Evolutionary conservation across 1,140 invertebrate genomes (phyloP).

Genomic region (Homalodisca vitripennis): DNA sequence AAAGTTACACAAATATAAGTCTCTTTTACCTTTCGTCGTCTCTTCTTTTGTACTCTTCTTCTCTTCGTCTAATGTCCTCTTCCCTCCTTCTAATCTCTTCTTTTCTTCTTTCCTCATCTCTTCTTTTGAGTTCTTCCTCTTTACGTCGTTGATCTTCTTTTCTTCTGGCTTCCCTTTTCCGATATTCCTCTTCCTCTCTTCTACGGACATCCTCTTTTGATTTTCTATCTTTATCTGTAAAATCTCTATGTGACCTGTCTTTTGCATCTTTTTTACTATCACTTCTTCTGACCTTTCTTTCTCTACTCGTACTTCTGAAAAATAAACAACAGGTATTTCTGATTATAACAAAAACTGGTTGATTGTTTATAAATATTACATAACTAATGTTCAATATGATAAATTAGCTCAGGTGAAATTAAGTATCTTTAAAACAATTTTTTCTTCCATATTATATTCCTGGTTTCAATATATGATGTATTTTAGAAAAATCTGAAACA

Average conservation of each 20-base stretch:
- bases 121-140: conserved; percentile 20
- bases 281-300: conserved; percentile 39
- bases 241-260: conserved; percentile 1
- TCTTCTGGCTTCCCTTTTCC: conserved; percentile 45
- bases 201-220: conserved; percentile 35
- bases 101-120: conserved; percentile 13
- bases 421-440: neutral
- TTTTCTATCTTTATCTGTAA: conserved; percentile 39
- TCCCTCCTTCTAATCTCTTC: conserved; percentile 8
- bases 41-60: conserved; percentile 9
- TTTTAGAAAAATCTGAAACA: neutral
- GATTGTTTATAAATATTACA: too few relatives aligned
- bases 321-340: too few relatives aligned
- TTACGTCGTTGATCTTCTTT: conserved; percentile 38
- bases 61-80: conserved; percentile 20
- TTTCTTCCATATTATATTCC: too few relatives aligned
- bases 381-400: too few relatives aligned
- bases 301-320: conserved; percentile 40
- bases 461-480: neutral
- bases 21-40: conserved; percentile 30
- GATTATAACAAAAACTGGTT: too few relatives aligned
- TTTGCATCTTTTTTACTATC: conserved; percentile 34
- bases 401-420: too few relatives aligned
- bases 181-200: conserved; percentile 51
- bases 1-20: too few relatives aligned